Percentiles rank a stretch among this genome's conserved stretches.
Conservation (phyloP, 2,888 invertebrate species). For the Nemoura dubitans region DNA sequence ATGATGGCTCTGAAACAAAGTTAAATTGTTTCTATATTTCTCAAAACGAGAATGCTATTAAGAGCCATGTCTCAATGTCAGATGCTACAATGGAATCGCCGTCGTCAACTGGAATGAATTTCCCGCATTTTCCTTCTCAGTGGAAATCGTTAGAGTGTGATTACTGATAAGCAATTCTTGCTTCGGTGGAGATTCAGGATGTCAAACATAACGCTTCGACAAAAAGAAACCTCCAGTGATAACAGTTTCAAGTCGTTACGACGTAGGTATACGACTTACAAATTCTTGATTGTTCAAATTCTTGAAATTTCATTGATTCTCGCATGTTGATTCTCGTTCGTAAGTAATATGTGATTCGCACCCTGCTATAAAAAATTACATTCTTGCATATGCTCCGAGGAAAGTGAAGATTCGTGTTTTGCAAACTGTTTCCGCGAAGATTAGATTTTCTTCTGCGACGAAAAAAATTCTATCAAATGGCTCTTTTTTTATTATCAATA, state of each 20-base stretch:
- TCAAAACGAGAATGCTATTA: neutral
- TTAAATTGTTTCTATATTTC: conserved; percentile 7
- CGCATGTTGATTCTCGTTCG: neutral
- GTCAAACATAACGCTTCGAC: neutral
- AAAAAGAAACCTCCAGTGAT: neutral
- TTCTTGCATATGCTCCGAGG: neutral
- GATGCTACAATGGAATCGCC: neutral
- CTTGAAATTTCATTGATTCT: neutral
- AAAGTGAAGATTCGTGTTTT: neutral
- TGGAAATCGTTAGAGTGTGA: neutral
- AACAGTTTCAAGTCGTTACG: neutral
- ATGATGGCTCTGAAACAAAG: neutral
- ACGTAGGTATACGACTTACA: neutral
- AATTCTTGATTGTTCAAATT: neutral
- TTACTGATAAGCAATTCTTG: neutral
- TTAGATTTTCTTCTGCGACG: neutral
- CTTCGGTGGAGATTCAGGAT: neutral
- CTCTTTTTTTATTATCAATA: neutral
- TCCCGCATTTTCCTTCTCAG: neutral
- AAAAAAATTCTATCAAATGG: neutral
- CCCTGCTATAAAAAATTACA: neutral
- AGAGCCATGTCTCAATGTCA: neutral
- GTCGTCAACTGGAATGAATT: neutral
- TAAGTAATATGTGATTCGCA: neutral
- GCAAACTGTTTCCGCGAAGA: neutral